Conservation (phyloP, 2,113 vertebrate genomes). For the Erythrocercus mccallii region DNA sequence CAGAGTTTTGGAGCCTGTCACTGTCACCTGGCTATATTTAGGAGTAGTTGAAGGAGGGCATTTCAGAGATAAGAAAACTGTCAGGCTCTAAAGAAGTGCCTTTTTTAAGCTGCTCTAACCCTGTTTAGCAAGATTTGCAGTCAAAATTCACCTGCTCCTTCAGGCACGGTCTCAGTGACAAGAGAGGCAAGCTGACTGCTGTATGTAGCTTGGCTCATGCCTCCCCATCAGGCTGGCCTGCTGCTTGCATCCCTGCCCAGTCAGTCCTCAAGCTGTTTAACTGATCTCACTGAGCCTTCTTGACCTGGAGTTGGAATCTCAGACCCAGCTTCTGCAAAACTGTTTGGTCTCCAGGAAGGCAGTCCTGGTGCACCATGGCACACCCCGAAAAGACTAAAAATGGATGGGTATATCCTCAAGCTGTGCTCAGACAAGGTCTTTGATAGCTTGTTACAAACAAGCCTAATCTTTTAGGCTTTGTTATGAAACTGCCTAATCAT, state of each 20-base stretch:
- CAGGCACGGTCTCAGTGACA: fast-evolving
- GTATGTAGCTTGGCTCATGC: background rate
- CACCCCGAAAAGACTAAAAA: background rate
- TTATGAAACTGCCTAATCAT: background rate
- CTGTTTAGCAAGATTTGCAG: background rate
- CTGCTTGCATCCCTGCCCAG: background rate
- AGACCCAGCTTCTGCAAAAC: background rate
- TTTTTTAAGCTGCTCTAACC: background rate
- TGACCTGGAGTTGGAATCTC: background rate
- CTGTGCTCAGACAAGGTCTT: background rate
- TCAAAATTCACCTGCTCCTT: background rate
- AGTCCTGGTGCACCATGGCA: background rate
- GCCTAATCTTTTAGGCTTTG: background rate
- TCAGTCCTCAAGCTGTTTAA: background rate
- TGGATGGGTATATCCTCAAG: too few species aligned
- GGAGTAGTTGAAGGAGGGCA: background rate
- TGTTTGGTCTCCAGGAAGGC: fast-evolving
- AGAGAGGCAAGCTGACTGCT: background rate
- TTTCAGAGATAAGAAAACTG: background rate
- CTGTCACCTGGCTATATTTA: background rate
- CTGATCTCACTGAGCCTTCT: background rate
- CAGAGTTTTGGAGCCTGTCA: background rate
- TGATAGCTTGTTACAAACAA: background rate
- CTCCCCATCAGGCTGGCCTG: background rate
- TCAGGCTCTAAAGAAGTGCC: background rate